These are phyloP conservation scores for Caranx ignobilis DNA, from an alignment of 2,113 vertebrate species.

Conservation along the genomic window DNA sequence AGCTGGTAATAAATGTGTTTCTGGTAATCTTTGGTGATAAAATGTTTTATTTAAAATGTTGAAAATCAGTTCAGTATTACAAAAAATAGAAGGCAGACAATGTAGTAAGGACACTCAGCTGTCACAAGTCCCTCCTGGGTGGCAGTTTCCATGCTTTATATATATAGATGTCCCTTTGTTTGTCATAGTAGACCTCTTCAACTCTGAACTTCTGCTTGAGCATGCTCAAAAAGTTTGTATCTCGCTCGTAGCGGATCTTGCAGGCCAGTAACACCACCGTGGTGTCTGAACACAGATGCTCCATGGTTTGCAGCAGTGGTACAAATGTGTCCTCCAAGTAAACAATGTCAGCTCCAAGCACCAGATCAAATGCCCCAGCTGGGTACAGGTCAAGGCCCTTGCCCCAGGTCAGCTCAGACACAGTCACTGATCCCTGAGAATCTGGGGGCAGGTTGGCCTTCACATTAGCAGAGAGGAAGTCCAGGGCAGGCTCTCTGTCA, in stretches of 20 bases:
- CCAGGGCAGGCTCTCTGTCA: slow-evolving; percentile 89
- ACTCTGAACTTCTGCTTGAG: slow-evolving; percentile 85
- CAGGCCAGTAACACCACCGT: slow-evolving; percentile 90
- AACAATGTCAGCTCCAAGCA: slow-evolving; percentile 94
- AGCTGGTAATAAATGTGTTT: slow-evolving; percentile 83
- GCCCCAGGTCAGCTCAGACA: slow-evolving; percentile 94
- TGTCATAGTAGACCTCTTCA: slow-evolving; percentile 88
- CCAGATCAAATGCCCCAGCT: slow-evolving; percentile 87
- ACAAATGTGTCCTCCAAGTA: slow-evolving; percentile 95
- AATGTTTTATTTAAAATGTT: slow-evolving; percentile 12
- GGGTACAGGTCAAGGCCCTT: slow-evolving; percentile 84
- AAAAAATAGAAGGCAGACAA: not conserved
- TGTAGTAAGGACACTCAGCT: not conserved
- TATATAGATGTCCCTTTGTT: slow-evolving; percentile 88
- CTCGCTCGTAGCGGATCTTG: slow-evolving; percentile 93
- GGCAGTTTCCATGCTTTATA: slow-evolving; percentile 85
- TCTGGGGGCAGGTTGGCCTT: slow-evolving; percentile 88
- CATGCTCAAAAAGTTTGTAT: slow-evolving; percentile 89
- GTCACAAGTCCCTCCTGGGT: slow-evolving; percentile 80
- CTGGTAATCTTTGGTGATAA: slow-evolving; percentile 55
- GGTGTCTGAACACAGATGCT: slow-evolving; percentile 86
- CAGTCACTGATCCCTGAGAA: slow-evolving; percentile 74
- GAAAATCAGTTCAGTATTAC: not conserved
- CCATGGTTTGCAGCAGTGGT: slow-evolving; percentile 89
- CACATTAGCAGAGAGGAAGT: slow-evolving; percentile 90